Evolutionary conservation across 2,888 invertebrate genomes (phyloP).

Genomic region (Xanthia togata): DNA sequence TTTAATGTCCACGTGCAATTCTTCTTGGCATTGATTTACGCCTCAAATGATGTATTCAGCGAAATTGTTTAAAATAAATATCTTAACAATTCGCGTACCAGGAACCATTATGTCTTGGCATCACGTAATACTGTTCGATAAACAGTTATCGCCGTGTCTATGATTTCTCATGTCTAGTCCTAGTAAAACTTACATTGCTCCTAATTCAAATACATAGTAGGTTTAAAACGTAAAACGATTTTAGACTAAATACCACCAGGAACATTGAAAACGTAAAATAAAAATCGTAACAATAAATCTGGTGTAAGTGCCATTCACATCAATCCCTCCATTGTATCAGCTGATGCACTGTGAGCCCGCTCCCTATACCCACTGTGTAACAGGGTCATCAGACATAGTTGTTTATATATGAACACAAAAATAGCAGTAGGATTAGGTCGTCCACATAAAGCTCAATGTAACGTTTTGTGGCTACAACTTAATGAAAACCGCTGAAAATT

Average conservation of each 20-base stretch:
- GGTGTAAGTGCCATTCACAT: slow-evolving; percentile 72
- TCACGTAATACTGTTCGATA: slow-evolving; percentile 12
- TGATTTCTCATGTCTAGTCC: slow-evolving; percentile 15
- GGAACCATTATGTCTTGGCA: slow-evolving; percentile 31
- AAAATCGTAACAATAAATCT: slow-evolving; percentile 72
- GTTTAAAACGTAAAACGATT: not conserved
- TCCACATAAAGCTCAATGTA: slow-evolving; percentile 55
- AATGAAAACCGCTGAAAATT: slow-evolving; percentile 41
- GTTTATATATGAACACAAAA: slow-evolving; percentile 63
- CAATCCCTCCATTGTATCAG: slow-evolving; percentile 74
- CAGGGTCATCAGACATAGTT: slow-evolving; percentile 66
- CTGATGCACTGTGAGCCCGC: slow-evolving; percentile 69
- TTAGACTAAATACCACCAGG: not conserved
- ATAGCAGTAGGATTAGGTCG: slow-evolving; percentile 63
- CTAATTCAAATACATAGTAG: not conserved
- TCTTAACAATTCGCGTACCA: slow-evolving; percentile 36
- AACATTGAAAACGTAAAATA: not conserved
- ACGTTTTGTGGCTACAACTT: slow-evolving; percentile 58
- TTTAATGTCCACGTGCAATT: slow-evolving; percentile 56
- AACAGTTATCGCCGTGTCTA: slow-evolving; percentile 8
- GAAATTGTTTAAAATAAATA: slow-evolving; percentile 52
- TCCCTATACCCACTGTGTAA: slow-evolving; percentile 66
- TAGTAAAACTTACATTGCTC: slow-evolving; percentile 21
- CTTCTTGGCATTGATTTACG: slow-evolving; percentile 62
- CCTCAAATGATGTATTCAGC: slow-evolving; percentile 41